Base-by-base conservation (phyloP, 2,888 invertebrate genomes). In the Allolobophora icterica region DNA sequence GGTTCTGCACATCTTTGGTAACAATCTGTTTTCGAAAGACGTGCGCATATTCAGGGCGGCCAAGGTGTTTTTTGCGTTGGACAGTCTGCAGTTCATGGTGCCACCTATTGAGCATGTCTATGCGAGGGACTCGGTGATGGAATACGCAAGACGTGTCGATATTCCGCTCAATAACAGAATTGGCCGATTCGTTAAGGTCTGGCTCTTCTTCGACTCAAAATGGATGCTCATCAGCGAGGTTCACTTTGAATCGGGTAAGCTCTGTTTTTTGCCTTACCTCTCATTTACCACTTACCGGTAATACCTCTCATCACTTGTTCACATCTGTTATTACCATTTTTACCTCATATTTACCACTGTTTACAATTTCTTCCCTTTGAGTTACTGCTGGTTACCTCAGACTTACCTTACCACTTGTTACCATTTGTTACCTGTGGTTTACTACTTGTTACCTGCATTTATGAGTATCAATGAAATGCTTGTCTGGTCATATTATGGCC, bases 161-260 rank as follows among this genome's bases (percentile, higher is more conserved):
- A 97, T 98, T 94, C 97, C 97, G 93, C 96, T 98, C 58, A 97
- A 97, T 94, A 97, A 97, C 94, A 96, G 97, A 89, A 97, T 98
- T 90, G 98, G 97, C 40, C 96, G 96, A 94, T 98, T 97, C 96
- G 97, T 98, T 92, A 97, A 94, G 96, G 97, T 93, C 96, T 92
- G 97, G 94, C 96, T 98, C 90, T 96, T 96, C 93, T 98, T 98
- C 95, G 97, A 97, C 6, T 96, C 97, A 33, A 96, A 97, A 91
- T 98, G 98, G 98, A 97, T 98, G 93, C 97, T 98, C 96, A 96
- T 98, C 94, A 98, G 98, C 95, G 98, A 98, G 96, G 96, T 98
- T 92, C 97, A 97, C 91, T 98, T 98, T 95, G 97, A 97, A 94
- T 98, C 98, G 94, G 97, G 97, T 97, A 92, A 93, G 90, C 34